Conservation (phyloP, 2,888 invertebrate species). For the Eupeodes latifasciatus region DNA sequence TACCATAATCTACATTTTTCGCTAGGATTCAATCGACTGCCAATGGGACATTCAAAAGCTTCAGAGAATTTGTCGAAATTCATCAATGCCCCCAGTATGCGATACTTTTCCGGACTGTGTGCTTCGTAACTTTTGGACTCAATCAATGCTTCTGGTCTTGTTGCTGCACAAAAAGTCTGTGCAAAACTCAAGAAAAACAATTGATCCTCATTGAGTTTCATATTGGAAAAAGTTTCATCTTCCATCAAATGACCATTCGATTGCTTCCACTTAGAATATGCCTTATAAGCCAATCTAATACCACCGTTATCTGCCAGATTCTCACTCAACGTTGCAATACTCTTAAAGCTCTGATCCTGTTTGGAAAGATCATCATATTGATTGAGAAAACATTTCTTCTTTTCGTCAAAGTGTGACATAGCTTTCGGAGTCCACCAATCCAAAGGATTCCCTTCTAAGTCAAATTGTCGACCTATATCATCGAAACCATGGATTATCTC, state of each 20-base stretch:
- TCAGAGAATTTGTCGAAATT: conserved; percentile 75
- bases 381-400: conserved; percentile 71
- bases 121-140: conserved; percentile 56
- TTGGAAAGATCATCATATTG: conserved; percentile 76
- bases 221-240: conserved; percentile 58
- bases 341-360: conserved; percentile 68
- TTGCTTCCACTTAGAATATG: conserved; percentile 74
- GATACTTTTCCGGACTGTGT: conserved; percentile 73
- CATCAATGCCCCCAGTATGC: conserved; percentile 70
- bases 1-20: conserved; percentile 65
- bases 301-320: conserved; percentile 78
- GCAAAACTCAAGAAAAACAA: conserved; percentile 77
- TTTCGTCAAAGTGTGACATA: conserved; percentile 58
- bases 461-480: conserved; percentile 73
- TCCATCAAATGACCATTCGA: conserved; percentile 5
- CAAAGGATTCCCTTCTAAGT: conserved; percentile 64
- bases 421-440: conserved; percentile 77
- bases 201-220: conserved; percentile 71
- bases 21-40: conserved; percentile 55
- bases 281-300: conserved; percentile 73
- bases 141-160: conserved; percentile 67
- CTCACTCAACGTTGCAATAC: conserved; percentile 67
- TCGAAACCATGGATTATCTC: conserved; percentile 78
- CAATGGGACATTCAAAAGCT: conserved; percentile 67
- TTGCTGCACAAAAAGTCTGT: conserved; percentile 76